Evolutionary conservation across 2,113 vertebrate species (phyloP), one percentile per base, ranked within the genome.

Genomic region (Cricetomys ansorgei): DNA sequence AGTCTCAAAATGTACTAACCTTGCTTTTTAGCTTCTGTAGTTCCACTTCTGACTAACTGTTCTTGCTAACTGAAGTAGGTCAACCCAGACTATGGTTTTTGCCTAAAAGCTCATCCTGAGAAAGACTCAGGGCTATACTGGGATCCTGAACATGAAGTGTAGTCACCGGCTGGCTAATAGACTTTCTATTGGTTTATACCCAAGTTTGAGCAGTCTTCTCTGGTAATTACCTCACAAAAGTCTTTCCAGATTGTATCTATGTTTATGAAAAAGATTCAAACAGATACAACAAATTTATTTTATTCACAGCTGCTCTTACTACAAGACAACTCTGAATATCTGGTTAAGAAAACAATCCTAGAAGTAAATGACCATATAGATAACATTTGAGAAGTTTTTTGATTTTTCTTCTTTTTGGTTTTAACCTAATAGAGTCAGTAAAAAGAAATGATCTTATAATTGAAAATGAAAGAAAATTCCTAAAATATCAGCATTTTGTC

Each of bases 401-500:
- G 7, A 43, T 34, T 25, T 40, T 80, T 88, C 17, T 7, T 23
- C 70, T 57, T n/a, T 13, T 40, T 31, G 48, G 21, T 77, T 53
- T 50, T 16, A 45, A 4, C 48, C n/a, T 57, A 31, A 81, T 0
- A 57, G n/a, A 86, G 70, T 6, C 5, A 79, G 8, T 50, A 27
- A 40, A 79, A 92, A 57, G 45, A 73, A 31, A 65, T 13, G 15
- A 23, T 92, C 27, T 84, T 73, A 79, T 91, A 48, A 59, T 75
- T 91, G 1, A 13, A 95, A 92, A 80, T 79, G 73, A 88, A 15
- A 92, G n/a, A 88, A 95, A 92, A 73, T 67, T 65, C 7, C 53
- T 69, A 75, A 85, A 10, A 37, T 91, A 21, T 70, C 76, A 75
- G 27, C 16, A 69, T 80, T 31, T 16, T 65, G 4, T 88, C 72